Base-by-base conservation (phyloP, 2,113 vertebrate genomes). In the Mungos mungo region DNA sequence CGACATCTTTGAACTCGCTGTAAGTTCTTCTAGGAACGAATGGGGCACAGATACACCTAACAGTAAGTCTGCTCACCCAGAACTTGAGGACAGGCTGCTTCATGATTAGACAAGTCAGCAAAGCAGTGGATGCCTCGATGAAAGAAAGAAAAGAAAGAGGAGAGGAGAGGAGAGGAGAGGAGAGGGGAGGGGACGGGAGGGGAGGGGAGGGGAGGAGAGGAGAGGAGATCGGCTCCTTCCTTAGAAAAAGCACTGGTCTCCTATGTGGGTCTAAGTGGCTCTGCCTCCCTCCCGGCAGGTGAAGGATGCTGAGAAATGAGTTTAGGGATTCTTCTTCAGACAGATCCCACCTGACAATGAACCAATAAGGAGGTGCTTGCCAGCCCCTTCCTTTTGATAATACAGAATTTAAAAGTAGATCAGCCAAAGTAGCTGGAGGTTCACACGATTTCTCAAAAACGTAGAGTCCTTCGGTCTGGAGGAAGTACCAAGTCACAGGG, bases 61-160 rank as follows among this genome's bases (percentile, higher is more conserved):
- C 9, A 0, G 0, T 0, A 10, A 5, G 15, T 8, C 15, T 10
- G 45, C 23, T 69, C 18, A 6, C 47, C 38, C 18, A 15, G 65
- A 41, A 8, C 33, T 5, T 1, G 0, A 0, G 16, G 60, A 19
- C 0, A 8, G 54, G 23, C n/a, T 33, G 47, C 38, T 16, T 27
- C 8, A 0, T 3, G 47, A 57, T 41, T 12, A 81, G 27, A 41
- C 27, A 0, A 0, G n/a, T 41, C n/a, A 23, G 27, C 27, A 19
- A n/a, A 41, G 54, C 31, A 45, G 29, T 27, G 3, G 15, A 25
- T 1, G 6, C 50, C 35, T 45, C 7, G 77, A 27, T 18, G 50
- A 35, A 5, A 35, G 33, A 31, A 19, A 50, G 65, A 29, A 74
- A 5, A 54, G 18, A 50, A 50, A 52, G 15, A 52, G 47, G 12